phyloP scores from a whole-genome alignment of 2,888 invertebrate genomes.

The Cephus nigrinus region DNA sequence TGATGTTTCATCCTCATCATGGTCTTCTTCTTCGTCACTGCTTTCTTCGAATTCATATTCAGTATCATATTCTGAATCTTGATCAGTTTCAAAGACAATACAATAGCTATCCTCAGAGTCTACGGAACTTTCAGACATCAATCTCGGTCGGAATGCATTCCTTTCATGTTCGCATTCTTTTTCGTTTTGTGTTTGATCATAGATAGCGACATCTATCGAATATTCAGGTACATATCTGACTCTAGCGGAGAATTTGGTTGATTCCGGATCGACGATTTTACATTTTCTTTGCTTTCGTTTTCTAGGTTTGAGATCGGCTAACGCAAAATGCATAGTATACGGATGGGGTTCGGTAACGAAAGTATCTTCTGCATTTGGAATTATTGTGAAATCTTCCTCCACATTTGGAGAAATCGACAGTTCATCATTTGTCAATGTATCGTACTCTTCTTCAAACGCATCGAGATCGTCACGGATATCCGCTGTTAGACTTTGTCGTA shows the following conservation, averaged over 20 bases:
- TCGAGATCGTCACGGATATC: slow-evolving; percentile 41
- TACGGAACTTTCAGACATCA: slow-evolving; percentile 52
- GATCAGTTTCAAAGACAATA: slow-evolving; percentile 49
- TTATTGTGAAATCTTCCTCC: slow-evolving; percentile 7
- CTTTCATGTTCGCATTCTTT: slow-evolving; percentile 5
- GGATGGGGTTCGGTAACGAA: neutral
- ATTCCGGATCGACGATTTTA: slow-evolving; percentile 9
- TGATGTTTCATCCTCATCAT: slow-evolving; percentile 14
- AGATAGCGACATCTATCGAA: slow-evolving; percentile 12
- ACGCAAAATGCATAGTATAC: slow-evolving; percentile 22
- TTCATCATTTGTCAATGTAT: neutral
- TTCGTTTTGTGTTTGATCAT: slow-evolving; percentile 15
- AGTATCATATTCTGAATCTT: slow-evolving; percentile 35
- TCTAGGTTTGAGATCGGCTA: slow-evolving; percentile 31
- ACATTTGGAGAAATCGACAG: slow-evolving; percentile 8
- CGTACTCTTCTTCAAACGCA: slow-evolving; percentile 29
- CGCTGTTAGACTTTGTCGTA: slow-evolving; percentile 38
- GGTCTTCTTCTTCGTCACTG: slow-evolving; percentile 25
- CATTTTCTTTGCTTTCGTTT: slow-evolving; percentile 27
- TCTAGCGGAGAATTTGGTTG: slow-evolving; percentile 24
- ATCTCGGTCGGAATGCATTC: slow-evolving; percentile 29
- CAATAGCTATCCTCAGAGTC: slow-evolving; percentile 56
- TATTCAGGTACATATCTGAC: slow-evolving; percentile 38
- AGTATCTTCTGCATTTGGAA: slow-evolving; percentile 9
- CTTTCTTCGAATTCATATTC: slow-evolving; percentile 19